Percentiles rank a stretch among this genome's conserved stretches.
phyloP scores from a whole-genome alignment of 1,140 invertebrate species.

The Drosophila baimaii region DNA sequence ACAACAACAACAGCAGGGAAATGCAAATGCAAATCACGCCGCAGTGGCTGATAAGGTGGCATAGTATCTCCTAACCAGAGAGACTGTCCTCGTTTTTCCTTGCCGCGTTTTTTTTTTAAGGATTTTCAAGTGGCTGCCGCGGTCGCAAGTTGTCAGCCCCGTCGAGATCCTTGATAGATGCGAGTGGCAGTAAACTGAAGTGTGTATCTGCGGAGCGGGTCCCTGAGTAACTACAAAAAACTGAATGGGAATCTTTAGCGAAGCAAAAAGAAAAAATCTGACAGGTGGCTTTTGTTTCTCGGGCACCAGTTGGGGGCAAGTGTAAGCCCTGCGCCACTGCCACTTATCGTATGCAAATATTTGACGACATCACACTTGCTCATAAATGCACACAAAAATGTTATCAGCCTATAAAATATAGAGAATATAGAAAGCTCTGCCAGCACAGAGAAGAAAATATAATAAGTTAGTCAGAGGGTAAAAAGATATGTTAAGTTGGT shows the following conservation, averaged over 20 bases:
- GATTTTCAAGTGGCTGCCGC: conserved; percentile 30
- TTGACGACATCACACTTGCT: conserved; percentile 48
- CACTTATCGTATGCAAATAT: conserved; percentile 68
- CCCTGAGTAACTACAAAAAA: conserved; percentile 20
- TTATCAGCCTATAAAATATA: conserved; percentile 1
- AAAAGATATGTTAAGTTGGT: too few species aligned
- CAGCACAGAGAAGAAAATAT: not conserved
- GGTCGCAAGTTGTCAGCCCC: conserved; percentile 41
- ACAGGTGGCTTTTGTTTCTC: conserved; percentile 29
- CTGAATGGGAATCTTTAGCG: conserved; percentile 11
- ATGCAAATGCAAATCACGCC: conserved; percentile 59
- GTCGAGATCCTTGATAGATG: conserved; percentile 47
- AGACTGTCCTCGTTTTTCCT: conserved; percentile 24
- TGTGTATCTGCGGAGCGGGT: conserved; percentile 16
- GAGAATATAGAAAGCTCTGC: not conserved
- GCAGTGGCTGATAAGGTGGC: conserved; percentile 52
- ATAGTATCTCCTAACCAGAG: conserved; percentile 17
- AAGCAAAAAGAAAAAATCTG: conserved; percentile 8
- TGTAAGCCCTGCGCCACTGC: conserved; percentile 19
- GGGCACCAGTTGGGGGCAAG: conserved; percentile 4
- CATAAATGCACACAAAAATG: conserved; percentile 51
- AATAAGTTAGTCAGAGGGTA: too few species aligned
- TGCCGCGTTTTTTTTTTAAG: conserved; percentile 25
- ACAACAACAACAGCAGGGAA: conserved; percentile 31
- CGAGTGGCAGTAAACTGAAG: conserved; percentile 31